Percentiles rank a stretch among this genome's conserved stretches.
These are phyloP conservation scores for Podarcis siculus DNA, from an alignment of 2,797 vertebrate species.

Conservation along the genomic window DNA sequence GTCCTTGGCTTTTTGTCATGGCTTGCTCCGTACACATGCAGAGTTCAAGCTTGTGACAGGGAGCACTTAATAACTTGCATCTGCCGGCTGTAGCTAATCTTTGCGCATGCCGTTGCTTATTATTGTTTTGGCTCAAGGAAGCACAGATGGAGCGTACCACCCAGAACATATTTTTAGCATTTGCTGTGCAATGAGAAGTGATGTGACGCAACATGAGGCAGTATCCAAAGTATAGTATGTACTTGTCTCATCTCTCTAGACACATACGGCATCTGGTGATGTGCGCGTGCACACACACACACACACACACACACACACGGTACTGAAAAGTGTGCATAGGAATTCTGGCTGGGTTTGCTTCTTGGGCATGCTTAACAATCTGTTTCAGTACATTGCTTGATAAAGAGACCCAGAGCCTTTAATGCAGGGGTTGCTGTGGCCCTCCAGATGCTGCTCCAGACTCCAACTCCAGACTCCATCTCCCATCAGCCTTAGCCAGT, in stretches of 20 bases:
- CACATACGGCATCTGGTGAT: not conserved
- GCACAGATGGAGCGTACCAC: conserved; percentile 29
- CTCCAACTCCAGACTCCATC: too few species aligned
- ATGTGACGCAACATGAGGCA: conserved; percentile 24
- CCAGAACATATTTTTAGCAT: conserved; percentile 43
- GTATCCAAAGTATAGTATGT: not conserved
- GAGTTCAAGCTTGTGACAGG: conserved; percentile 66
- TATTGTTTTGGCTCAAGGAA: conserved; percentile 43
- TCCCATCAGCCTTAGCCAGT: too few species aligned
- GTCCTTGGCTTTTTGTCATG: conserved; percentile 66
- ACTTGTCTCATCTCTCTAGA: conserved; percentile 38
- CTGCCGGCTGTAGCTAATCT: conserved; percentile 58
- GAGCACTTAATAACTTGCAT: conserved; percentile 69
- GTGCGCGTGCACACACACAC: not conserved
- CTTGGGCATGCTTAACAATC: not conserved
- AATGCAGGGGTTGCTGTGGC: not conserved
- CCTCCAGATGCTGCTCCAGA: too few species aligned
- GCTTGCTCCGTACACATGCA: conserved; percentile 30
- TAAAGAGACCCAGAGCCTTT: conserved; percentile 14
- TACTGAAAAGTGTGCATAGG: not conserved
- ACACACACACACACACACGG: not conserved
- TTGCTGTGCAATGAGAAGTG: conserved; percentile 46
- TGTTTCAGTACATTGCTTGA: not conserved
- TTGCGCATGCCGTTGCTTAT: conserved; percentile 43
- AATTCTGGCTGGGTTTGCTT: conserved; percentile 17